phyloP scores from a whole-genome alignment of 2,797 vertebrate species.

The Jordanella pulchra region DNA sequence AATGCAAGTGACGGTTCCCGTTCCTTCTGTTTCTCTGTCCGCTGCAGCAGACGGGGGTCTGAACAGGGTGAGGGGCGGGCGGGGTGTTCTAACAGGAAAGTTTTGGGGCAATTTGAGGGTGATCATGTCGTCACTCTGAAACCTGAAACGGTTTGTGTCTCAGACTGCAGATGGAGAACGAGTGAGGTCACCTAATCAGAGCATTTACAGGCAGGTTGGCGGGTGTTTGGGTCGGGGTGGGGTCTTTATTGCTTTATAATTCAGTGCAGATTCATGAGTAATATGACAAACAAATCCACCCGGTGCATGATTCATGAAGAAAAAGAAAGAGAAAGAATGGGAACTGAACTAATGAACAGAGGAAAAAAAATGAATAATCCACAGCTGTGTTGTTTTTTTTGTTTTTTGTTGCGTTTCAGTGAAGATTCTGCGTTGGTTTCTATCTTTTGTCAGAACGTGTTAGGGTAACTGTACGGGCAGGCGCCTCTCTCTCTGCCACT shows the following conservation, averaged over 20 bases:
- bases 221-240: conserved; percentile 55
- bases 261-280: conserved; percentile 98
- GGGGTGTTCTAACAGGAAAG: not conserved
- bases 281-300: conserved; percentile 87
- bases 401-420: conserved; percentile 77
- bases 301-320: conserved; percentile 80
- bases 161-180: conserved; percentile 31
- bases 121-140: conserved; percentile 52
- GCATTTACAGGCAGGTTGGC: conserved; percentile 62
- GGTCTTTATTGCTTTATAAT: conserved; percentile 98
- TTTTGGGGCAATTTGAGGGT: conserved; percentile 10
- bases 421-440: conserved; percentile 69
- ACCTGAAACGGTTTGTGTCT: conserved; percentile 57
- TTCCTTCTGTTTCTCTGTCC: conserved; percentile 81
- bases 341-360: conserved; percentile 77
- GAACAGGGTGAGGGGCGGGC: conserved; percentile 21
- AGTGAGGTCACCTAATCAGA: conserved; percentile 71
- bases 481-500: conserved; percentile 86
- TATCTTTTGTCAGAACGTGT: conserved; percentile 84
- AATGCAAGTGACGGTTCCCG: conserved; percentile 76
- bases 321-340: conserved; percentile 81
- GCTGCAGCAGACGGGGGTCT: conserved; percentile 48
- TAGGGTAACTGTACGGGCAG: conserved; percentile 89
- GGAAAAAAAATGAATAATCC: conserved; percentile 79
- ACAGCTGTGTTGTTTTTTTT: conserved; percentile 78